These are phyloP conservation scores for Hydropsyche tenuis DNA, from an alignment of 1,140 invertebrate genomes.

Conservation along the genomic window DNA sequence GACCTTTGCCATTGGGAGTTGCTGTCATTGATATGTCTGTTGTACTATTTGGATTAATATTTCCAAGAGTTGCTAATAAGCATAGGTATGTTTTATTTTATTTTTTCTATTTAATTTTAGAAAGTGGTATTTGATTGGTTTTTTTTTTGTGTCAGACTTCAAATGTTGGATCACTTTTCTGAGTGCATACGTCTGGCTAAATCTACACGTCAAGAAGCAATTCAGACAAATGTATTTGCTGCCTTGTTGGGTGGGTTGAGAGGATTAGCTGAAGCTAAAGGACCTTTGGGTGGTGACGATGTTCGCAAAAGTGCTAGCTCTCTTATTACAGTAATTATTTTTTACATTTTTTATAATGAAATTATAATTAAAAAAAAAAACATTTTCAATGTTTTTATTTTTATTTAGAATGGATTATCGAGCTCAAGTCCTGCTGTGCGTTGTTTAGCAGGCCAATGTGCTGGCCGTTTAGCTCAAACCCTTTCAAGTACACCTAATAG, in stretches of 20 bases:
- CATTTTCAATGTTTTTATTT: constrained; percentile 28
- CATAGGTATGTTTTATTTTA: constrained; percentile 65
- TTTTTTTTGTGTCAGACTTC: constrained; percentile 66
- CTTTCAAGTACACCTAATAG: constrained; percentile 53
- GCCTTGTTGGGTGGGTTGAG: constrained; percentile 90
- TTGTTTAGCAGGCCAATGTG: constrained; percentile 90
- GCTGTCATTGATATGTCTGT: constrained; percentile 96
- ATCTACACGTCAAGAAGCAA: constrained; percentile 88
- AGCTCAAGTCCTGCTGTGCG: constrained; percentile 85
- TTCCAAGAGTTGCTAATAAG: constrained; percentile 92
- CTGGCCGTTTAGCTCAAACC: constrained; percentile 55
- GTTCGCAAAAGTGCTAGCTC: constrained; percentile 85
- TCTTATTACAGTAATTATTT: constrained; percentile 71
- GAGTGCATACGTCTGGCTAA: constrained; percentile 95
- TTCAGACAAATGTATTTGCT: constrained; percentile 97
- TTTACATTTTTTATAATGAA: constrained; percentile 19
- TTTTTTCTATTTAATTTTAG: neutral
- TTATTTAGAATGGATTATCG: constrained; percentile 73
- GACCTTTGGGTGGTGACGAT: constrained; percentile 85
- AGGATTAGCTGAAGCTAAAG: constrained; percentile 86
- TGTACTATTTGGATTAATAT: constrained; percentile 90
- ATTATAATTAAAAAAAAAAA: constrained; percentile 6
- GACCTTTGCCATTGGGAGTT: constrained; percentile 93
- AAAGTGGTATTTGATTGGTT: neutral
- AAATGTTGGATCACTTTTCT: constrained; percentile 96